A percentile compares a stretch with the other conserved stretches of the same genome.
Conservation (phyloP, 2,797 vertebrate species). For the Coregonus suidteri region DNA sequence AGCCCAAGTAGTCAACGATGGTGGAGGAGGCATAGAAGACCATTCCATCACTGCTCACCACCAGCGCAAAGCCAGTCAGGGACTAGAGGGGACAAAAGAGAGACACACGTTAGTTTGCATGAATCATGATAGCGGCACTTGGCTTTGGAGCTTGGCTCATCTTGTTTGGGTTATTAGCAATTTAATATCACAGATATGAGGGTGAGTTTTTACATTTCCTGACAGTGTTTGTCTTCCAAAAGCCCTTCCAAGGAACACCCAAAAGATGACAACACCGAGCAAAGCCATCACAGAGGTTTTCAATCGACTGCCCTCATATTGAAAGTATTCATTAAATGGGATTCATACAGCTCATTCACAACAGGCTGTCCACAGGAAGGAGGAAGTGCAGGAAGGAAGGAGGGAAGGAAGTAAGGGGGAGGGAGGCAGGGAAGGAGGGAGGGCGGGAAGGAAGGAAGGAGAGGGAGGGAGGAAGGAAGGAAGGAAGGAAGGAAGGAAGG, state of each 20-base stretch:
- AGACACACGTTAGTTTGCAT: background rate
- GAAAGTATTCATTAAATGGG: constrained; percentile 51
- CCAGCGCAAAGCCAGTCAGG: constrained; percentile 90
- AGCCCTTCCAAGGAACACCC: background rate
- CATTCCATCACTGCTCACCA: constrained; percentile 92
- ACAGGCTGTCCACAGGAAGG: constrained; percentile 30
- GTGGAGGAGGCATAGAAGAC: constrained; percentile 94
- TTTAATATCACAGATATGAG: constrained; percentile 35
- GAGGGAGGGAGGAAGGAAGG: too few relatives aligned
- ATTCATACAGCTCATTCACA: constrained; percentile 40
- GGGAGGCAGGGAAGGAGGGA: too few relatives aligned
- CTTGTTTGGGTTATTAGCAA: constrained; percentile 24
- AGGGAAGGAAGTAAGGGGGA: too few relatives aligned
- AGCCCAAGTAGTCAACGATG: constrained; percentile 94
- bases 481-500: too few relatives aligned
- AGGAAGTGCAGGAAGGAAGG: background rate
- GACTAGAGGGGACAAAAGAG: constrained; percentile 73
- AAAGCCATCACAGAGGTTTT: constrained; percentile 20
- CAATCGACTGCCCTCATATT: constrained; percentile 6
- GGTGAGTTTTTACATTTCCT: constrained; percentile 37
- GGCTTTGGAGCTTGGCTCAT: constrained; percentile 18
- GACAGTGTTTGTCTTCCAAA: constrained; percentile 13
- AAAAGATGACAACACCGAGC: constrained; percentile 1
- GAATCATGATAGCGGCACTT: constrained; percentile 37
- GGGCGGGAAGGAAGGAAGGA: too few relatives aligned